Evolutionary conservation across 1,140 invertebrate genomes (phyloP).

Genomic region (Diplogasteroides magnus): DNA sequence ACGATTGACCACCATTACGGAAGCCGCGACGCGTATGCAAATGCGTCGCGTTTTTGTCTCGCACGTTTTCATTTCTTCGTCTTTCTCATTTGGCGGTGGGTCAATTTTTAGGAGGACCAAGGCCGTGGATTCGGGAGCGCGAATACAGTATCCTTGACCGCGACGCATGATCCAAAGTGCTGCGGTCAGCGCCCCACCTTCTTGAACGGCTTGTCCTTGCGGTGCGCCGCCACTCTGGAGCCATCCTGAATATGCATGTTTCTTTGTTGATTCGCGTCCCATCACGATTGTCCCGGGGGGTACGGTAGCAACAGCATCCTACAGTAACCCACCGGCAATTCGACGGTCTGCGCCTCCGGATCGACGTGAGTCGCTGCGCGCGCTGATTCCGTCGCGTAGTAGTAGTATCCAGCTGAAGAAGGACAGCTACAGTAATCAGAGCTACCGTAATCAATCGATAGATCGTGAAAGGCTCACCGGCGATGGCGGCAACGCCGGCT

Average conservation of each 20-base stretch:
- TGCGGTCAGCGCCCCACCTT: too few relatives aligned
- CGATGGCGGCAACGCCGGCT: background rate
- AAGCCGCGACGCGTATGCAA: too few relatives aligned
- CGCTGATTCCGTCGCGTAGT: background rate
- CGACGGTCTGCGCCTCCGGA: background rate
- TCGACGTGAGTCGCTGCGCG: background rate
- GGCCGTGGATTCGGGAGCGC: too few relatives aligned
- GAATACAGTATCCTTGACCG: too few relatives aligned
- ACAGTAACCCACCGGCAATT: background rate
- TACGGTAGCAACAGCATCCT: background rate
- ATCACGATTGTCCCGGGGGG: background rate
- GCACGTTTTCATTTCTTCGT: background rate
- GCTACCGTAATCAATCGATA: too few relatives aligned
- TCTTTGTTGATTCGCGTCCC: too few relatives aligned
- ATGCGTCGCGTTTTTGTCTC: background rate
- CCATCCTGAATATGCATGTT: constrained; percentile 1
- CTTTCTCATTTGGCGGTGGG: background rate
- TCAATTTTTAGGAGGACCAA: too few relatives aligned
- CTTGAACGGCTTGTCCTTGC: background rate
- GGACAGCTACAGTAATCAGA: too few relatives aligned
- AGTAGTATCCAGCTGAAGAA: background rate
- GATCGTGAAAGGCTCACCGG: background rate
- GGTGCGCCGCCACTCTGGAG: background rate
- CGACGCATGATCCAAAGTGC: too few relatives aligned
- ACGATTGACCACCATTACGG: too few relatives aligned